Base-by-base conservation (phyloP, 2,113 vertebrate genomes). In the Saccopteryx leptura region DNA sequence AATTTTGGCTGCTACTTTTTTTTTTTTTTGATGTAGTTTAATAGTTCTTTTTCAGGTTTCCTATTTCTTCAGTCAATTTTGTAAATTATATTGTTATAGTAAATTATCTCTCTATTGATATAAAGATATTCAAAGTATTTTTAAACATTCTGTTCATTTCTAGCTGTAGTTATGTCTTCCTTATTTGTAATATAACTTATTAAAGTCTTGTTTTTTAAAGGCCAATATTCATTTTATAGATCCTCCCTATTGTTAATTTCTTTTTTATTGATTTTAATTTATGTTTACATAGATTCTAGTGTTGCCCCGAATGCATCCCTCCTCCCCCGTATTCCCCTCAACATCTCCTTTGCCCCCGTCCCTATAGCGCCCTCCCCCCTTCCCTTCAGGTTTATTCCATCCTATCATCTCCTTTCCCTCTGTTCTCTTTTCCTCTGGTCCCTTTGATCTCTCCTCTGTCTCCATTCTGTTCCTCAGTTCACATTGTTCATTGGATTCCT, bases 131-230 rank as follows among this genome's bases (percentile, higher is more conserved):
- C 15, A 92, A 88, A 72, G 13, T 69, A 80, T 63, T 50, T 95
- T 91, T 33, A 87, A 39, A 66, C 9, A 85, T 82, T 95, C 48
- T 75, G 39, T 50, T 9, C 12, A 76, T 72, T 19, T 87, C 26
- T 83, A 6, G 66, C 4, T 74, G 46, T 50, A 65, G 46, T 61
- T 68, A 11, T 24, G 0, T 66, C 31, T 7, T 83, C 87, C 88
- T 90, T 68, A 54, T 74, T 83, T 94, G 14, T 63, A 65, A 61
- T 72, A 39, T 66, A 93, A 60, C 13, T 85, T 61, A 69, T 61
- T 52, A 72, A 81, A 26, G 2, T 75, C 26, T 69, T 50, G n/a
- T n/a, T 93, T 93, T 81, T 95, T 89, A 71, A 93, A 88, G 72
- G 52, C n/a, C 54, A 84, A 11, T n/a, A 91, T 75, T 65, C 79